Conservation (phyloP, 1,140 invertebrate genomes). For the Pseudomyrmex flavicornis region DNA sequence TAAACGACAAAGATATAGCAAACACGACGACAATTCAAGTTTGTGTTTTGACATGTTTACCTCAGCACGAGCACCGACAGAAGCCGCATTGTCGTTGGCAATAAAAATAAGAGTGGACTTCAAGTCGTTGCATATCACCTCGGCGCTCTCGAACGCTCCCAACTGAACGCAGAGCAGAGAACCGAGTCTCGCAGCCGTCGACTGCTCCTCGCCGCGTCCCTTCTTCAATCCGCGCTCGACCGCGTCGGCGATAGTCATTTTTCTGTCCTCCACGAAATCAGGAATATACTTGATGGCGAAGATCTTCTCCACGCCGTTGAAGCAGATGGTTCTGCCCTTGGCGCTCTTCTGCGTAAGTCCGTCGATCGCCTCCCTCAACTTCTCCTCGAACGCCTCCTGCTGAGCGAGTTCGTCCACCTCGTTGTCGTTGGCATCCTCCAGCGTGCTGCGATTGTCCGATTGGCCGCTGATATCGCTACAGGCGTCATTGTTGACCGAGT, state of each 20-base stretch:
- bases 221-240: constrained; percentile 92
- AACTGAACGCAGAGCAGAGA: constrained; percentile 94
- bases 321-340: constrained; percentile 90
- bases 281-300: constrained; percentile 93
- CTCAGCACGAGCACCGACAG: constrained; percentile 86
- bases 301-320: constrained; percentile 90
- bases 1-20: constrained; percentile 52
- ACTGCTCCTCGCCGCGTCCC: constrained; percentile 92
- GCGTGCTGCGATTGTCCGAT: constrained; percentile 87
- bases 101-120: constrained; percentile 85
- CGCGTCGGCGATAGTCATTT: constrained; percentile 92
- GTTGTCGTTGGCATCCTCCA: constrained; percentile 87
- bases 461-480: constrained; percentile 88
- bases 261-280: constrained; percentile 90
- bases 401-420: constrained; percentile 87
- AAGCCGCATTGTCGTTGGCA: constrained; percentile 86
- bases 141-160: constrained; percentile 87
- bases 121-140: constrained; percentile 87
- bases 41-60: constrained; percentile 81
- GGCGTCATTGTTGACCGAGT: constrained; percentile 89
- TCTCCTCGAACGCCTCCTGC: constrained; percentile 94
- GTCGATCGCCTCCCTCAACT: constrained; percentile 94
- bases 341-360: constrained; percentile 93
- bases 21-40: not conserved
- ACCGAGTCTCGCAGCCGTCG: constrained; percentile 91